Percentiles rank a stretch among this genome's conserved stretches.
Conservation (phyloP, 2,113 vertebrate genomes). For the Paramisgurnus dabryanus region DNA sequence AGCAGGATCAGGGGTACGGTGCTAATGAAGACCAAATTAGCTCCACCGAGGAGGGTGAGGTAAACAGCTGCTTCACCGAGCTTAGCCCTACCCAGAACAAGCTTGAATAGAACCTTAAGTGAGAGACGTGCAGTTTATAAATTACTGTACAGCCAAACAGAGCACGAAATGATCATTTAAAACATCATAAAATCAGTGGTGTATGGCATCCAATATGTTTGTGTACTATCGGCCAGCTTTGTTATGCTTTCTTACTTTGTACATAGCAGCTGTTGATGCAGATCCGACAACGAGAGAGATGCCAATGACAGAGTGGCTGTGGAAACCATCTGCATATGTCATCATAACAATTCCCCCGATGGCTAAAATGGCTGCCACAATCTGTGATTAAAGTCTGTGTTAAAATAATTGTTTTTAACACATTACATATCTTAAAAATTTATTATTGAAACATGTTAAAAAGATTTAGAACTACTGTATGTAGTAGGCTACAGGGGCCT, state of each 20-base stretch:
- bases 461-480: too few relatives aligned
- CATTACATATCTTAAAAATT: too few relatives aligned
- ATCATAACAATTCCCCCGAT: constrained; percentile 90
- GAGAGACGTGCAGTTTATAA: constrained; percentile 15
- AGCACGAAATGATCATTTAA: neutral
- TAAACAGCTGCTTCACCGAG: constrained; percentile 85
- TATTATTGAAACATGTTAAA: too few relatives aligned
- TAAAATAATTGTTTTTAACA: too few relatives aligned
- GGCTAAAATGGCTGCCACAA: constrained; percentile 85
- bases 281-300: constrained; percentile 85
- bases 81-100: constrained; percentile 82
- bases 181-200: neutral
- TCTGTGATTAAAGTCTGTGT: constrained; percentile 62
- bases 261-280: constrained; percentile 83
- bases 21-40: constrained; percentile 81
- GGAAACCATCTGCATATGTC: constrained; percentile 85
- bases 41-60: constrained; percentile 80
- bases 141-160: constrained; percentile 11
- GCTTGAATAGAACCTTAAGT: constrained; percentile 83
- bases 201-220: neutral
- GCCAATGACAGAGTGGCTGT: constrained; percentile 84
- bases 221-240: neutral
- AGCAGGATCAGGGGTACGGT: constrained; percentile 82
- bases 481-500: too few relatives aligned
- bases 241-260: constrained; percentile 75